Base-by-base conservation (phyloP, 2,797 vertebrate genomes). In the Perdix hodgsoniae region DNA sequence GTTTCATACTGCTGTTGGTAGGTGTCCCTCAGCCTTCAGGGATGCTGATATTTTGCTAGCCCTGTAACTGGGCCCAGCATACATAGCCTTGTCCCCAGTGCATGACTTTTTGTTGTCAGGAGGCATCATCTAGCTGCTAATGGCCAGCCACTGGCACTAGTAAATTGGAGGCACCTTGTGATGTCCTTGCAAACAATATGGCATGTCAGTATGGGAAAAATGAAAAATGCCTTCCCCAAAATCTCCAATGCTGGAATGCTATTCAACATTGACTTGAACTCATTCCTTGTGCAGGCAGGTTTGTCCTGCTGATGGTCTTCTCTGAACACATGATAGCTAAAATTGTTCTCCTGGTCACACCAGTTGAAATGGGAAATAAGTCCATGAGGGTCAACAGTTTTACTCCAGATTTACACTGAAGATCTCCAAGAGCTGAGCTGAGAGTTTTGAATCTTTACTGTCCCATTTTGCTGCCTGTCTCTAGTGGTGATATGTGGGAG, bases 401-500 rank as follows among this genome's bases (percentile, higher is more conserved):
- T 24, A 27, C 26, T 85, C 66, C 44, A 70, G 45, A 10, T 94
- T 83, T 90, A 71, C 42, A 14, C 59, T 4, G 56, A 27, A 29
- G 24, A 33, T 67, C 44, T 88, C 61, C 72, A 52, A 26, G 11
- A 75, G 69, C 78, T 47, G 54, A 84, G 69, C 45, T 2, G 14
- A n/a, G 26, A 5, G 12, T 16, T 77, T 27, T 29, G 64, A 52
- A 18, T 66, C 82, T 88, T 90, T 84, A 64, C 64, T 70, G 80
- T 86, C 80, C 76, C 42, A 15, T 76, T 86, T 92, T 76, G 45
- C 86, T 85, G 65, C 35, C 88, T 78, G 76, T 91, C 91, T 90
- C 7, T 3, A 29, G 27, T 3, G n/a, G 22, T 92, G 92, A 83
- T 86, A 76, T 73, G 89, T 81, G 94, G 42, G 61, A 56, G 17